These are phyloP conservation scores for Eilema depressum DNA, from an alignment of 2,888 invertebrate genomes.

Conservation along the genomic window DNA sequence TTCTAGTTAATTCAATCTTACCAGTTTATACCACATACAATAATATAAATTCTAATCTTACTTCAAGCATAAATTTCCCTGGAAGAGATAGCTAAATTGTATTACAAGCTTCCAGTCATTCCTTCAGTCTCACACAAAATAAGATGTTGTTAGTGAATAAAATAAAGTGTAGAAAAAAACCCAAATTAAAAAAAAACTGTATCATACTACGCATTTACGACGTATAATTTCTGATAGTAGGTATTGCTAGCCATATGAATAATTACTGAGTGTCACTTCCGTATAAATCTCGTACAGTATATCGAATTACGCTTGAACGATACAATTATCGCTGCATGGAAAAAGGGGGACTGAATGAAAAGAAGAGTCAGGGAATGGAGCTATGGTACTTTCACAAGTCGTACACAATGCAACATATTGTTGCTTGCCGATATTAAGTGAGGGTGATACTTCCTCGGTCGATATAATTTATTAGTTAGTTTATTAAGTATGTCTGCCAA, in stretches of 20 bases:
- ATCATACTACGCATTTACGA: too few species aligned
- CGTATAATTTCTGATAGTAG: background rate
- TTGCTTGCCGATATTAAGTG: background rate
- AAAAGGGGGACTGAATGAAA: background rate
- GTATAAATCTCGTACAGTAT: background rate
- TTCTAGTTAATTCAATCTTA: too few species aligned
- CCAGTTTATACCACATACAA: too few species aligned
- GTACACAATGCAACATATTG: background rate
- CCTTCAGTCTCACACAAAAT: too few species aligned
- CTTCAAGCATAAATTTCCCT: too few species aligned
- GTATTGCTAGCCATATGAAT: background rate
- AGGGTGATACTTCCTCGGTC: background rate
- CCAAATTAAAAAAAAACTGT: too few species aligned
- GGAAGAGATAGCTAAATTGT: too few species aligned
- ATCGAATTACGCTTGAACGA: constrained; percentile 2
- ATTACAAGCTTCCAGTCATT: too few species aligned
- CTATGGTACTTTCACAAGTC: background rate
- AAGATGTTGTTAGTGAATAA: background rate
- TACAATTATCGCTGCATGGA: background rate
- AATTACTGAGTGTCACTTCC: background rate
- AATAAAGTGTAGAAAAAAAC: background rate
- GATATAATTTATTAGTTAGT: background rate
- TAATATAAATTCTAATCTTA: too few species aligned
- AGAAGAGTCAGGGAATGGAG: background rate
- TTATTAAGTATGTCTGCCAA: too few species aligned